A percentile compares a stretch with the other conserved stretches of the same genome.
These are phyloP conservation scores for Drosophila multiciliata DNA, from an alignment of 2,888 invertebrate genomes.

Conservation along the genomic window DNA sequence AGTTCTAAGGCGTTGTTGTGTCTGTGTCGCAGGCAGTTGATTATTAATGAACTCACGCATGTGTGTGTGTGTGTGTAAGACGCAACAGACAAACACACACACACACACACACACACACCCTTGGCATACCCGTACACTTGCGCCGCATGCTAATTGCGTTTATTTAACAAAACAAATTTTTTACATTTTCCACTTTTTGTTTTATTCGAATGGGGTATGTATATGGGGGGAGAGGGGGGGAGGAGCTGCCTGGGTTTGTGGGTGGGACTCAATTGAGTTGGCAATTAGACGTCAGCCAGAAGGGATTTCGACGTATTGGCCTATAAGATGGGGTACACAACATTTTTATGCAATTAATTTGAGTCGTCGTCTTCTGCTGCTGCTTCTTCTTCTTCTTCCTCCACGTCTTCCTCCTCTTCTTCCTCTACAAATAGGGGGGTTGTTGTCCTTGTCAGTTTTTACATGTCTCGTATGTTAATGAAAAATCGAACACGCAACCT, in stretches of 20 bases:
- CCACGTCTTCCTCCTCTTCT: too few relatives aligned
- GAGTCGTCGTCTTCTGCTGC: slow-evolving; percentile 54
- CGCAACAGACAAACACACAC: slow-evolving; percentile 22
- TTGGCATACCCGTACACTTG: slow-evolving; percentile 50
- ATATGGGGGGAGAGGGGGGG: too few relatives aligned
- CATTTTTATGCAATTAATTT: slow-evolving; percentile 79
- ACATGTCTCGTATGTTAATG: slow-evolving; percentile 72
- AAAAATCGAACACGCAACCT: slow-evolving; percentile 76
- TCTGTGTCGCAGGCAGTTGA: slow-evolving; percentile 24
- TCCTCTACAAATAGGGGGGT: slow-evolving; percentile 6
- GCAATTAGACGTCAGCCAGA: slow-evolving; percentile 73
- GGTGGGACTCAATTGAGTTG: slow-evolving; percentile 65
- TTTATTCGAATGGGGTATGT: neutral
- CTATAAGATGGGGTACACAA: slow-evolving; percentile 37
- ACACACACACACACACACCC: slow-evolving; percentile 46
- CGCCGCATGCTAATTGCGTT: slow-evolving; percentile 74
- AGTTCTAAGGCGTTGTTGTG: slow-evolving; percentile 26
- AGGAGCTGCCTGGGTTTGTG: slow-evolving; percentile 4
- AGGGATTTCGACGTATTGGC: slow-evolving; percentile 42
- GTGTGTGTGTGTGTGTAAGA: slow-evolving; percentile 30
- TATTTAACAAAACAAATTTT: slow-evolving; percentile 78
- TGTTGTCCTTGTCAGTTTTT: slow-evolving; percentile 38
- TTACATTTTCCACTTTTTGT: slow-evolving; percentile 47
- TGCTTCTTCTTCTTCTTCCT: too few relatives aligned
- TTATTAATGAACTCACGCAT: slow-evolving; percentile 51